These are phyloP conservation scores for Cheilosia pagana DNA, from an alignment of 2,888 invertebrate genomes.

Conservation along the genomic window DNA sequence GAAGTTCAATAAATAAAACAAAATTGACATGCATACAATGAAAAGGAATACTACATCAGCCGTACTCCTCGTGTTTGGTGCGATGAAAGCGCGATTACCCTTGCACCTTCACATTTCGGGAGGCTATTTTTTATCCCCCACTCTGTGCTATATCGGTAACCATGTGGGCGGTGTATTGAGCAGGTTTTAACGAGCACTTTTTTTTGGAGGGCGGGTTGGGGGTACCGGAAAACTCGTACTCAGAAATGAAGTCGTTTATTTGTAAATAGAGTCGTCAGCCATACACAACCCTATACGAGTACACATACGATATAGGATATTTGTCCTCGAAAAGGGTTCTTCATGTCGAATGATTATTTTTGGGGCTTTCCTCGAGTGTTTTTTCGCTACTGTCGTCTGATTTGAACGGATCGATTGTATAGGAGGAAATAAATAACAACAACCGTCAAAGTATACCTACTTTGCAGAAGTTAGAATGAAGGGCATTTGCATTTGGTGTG, in stretches of 20 bases:
- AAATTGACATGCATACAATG: slow-evolving; percentile 6
- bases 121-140: not conserved
- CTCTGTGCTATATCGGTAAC: not conserved
- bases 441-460: too few relatives aligned
- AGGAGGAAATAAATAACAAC: too few relatives aligned
- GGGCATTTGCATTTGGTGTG: too few relatives aligned
- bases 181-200: too few relatives aligned
- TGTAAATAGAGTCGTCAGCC: slow-evolving; percentile 20
- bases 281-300: not conserved
- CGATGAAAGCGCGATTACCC: slow-evolving; percentile 21
- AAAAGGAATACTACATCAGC: not conserved
- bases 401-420: too few relatives aligned
- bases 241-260: slow-evolving; percentile 28
- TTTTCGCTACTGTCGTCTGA: not conserved
- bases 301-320: not conserved
- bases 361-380: slow-evolving; percentile 3
- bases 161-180: not conserved
- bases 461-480: too few relatives aligned
- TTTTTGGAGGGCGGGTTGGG: too few relatives aligned
- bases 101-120: slow-evolving; percentile 18
- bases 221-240: not conserved
- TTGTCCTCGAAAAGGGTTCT: slow-evolving; percentile 9
- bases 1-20: slow-evolving; percentile 12
- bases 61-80: not conserved
- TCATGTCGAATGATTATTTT: slow-evolving; percentile 4